Percentiles rank a stretch among this genome's conserved stretches.
Conservation (phyloP, 2,797 vertebrate genomes). For the Coregonus suidteri region DNA sequence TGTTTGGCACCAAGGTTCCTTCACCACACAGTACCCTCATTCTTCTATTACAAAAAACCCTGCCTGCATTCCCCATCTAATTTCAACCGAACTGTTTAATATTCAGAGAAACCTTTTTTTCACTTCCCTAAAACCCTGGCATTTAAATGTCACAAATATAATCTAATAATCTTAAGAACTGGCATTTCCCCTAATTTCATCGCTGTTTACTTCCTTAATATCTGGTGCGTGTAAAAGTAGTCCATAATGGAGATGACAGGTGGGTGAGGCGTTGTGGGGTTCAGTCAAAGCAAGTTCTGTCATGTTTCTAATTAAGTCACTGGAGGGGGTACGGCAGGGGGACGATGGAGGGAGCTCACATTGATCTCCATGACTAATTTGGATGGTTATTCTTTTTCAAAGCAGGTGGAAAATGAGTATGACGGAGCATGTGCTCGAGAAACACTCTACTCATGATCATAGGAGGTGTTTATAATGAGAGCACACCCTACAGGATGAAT, state of each 20-base stretch:
- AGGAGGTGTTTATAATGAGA: neutral
- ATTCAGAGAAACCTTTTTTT: conserved; percentile 27
- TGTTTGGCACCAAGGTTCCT: conserved; percentile 6
- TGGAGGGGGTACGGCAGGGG: neutral
- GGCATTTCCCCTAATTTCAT: conserved; percentile 41
- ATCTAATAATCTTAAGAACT: conserved; percentile 37
- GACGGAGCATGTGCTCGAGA: neutral
- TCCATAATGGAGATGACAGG: conserved; percentile 38
- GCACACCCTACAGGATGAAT: neutral
- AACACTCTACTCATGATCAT: neutral
- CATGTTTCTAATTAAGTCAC: neutral
- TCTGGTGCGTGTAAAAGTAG: conserved; percentile 30
- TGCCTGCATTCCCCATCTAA: neutral
- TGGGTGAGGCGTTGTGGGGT: neutral
- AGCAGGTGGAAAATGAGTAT: neutral
- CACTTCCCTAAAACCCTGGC: conserved; percentile 29
- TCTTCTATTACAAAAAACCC: neutral
- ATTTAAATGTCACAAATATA: conserved; percentile 54
- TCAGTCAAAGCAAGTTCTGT: neutral
- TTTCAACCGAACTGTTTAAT: conserved; percentile 28
- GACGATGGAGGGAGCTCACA: neutral
- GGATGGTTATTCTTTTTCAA: no score
- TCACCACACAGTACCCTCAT: neutral
- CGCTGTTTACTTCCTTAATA: conserved; percentile 27
- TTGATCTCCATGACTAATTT: neutral